Percentiles rank a stretch among this genome's conserved stretches.
phyloP scores from a whole-genome alignment of 2,113 vertebrate species.

The Orthonyx spaldingii region DNA sequence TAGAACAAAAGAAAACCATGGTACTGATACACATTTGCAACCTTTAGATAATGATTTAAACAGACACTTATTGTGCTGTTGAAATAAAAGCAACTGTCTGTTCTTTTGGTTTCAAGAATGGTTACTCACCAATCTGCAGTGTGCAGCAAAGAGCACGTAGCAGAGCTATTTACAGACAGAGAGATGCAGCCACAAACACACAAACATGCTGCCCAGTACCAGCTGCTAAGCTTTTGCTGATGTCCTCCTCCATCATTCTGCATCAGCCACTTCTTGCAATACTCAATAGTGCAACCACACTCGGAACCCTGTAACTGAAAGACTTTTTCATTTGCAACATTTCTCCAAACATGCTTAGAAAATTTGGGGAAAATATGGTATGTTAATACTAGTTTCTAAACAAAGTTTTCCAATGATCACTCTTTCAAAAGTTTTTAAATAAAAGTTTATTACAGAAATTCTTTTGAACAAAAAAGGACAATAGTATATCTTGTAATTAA shows the following conservation, averaged over 20 bases:
- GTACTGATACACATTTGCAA: background rate
- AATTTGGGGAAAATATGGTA: background rate
- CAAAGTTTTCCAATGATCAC: background rate
- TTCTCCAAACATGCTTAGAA: background rate
- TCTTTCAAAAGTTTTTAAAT: slow-evolving; percentile 76
- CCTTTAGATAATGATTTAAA: background rate
- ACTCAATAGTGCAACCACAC: background rate
- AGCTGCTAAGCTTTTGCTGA: background rate
- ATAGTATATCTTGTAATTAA: slow-evolving; percentile 30
- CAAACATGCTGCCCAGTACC: background rate
- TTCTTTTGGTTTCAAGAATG: background rate
- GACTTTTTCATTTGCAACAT: background rate
- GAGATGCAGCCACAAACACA: background rate
- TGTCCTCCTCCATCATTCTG: background rate
- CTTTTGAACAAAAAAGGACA: slow-evolving; percentile 63
- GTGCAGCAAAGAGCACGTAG: background rate
- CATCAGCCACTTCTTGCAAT: background rate
- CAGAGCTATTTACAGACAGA: background rate
- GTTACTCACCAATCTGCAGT: background rate
- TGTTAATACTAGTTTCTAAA: background rate
- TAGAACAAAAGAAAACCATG: background rate
- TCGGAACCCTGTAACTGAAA: background rate
- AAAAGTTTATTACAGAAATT: slow-evolving; percentile 86
- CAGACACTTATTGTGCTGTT: background rate
- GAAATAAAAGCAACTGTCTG: background rate